These are phyloP conservation scores for Aepyceros melampus DNA, from an alignment of 2,113 vertebrate species.

Conservation along the genomic window DNA sequence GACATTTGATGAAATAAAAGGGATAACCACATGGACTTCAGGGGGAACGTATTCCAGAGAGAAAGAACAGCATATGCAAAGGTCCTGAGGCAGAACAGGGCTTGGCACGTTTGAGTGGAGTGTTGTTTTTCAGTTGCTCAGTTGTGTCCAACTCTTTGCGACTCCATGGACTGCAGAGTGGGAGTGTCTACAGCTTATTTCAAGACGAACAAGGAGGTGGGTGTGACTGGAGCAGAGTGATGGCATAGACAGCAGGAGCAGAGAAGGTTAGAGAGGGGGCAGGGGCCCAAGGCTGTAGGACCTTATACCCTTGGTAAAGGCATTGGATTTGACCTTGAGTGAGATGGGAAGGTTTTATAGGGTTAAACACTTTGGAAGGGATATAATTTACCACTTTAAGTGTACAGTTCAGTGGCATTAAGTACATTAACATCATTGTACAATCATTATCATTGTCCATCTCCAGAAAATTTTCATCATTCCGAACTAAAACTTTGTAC, in stretches of 20 bases:
- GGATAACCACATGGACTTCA: not conserved
- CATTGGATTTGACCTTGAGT: not conserved
- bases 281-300: not conserved
- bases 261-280: not conserved
- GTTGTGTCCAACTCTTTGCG: not conserved
- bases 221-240: not conserved
- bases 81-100: not conserved
- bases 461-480: not conserved
- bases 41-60: not conserved
- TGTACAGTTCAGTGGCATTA: not conserved
- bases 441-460: not conserved
- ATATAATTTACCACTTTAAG: not conserved
- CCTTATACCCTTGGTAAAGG: not conserved
- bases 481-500: not conserved
- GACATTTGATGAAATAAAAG: not conserved
- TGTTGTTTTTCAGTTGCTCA: not conserved
- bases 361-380: not conserved
- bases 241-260: not conserved
- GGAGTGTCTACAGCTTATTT: not conserved
- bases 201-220: not conserved
- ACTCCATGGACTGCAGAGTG: not conserved
- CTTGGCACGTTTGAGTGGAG: not conserved
- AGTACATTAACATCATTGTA: not conserved
- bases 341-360: not conserved
- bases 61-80: not conserved